Base-by-base conservation (phyloP, 2,888 invertebrate genomes). In the Apoda limacodes region DNA sequence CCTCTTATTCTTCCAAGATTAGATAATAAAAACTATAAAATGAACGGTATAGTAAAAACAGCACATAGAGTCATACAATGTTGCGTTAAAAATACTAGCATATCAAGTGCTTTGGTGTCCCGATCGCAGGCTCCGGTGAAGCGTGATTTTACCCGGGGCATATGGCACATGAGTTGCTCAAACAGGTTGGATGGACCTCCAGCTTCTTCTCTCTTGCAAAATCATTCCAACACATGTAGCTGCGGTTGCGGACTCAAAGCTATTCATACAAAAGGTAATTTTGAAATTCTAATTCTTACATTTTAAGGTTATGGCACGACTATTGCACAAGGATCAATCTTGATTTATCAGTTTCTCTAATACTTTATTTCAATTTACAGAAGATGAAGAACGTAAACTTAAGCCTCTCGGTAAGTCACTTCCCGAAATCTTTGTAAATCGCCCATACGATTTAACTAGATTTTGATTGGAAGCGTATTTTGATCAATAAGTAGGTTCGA, bases 111-210 rank as follows among this genome's bases (percentile, higher is more conserved):
- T 10, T 55, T 80, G 26, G 63, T 75, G 7, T 64, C 65, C 35
- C 66, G 75, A 12, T 58, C 66, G 4, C 67, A 71, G 25, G 59
- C 63, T 24, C 71, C 78, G 10, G 68, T 74, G 27, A 86, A 87
- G 62, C 83, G 85, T 50, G 88, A 88, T 63, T 83, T 87, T 42
- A 83, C 87, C 0, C 78, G 90, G 44, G 86, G 86, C 45, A 71
- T 90, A 52, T 90, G 89, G 89, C 87, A 88, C 83, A 85, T 89
- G 86, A 87, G 72, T 53, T 66, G 69, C 42, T 72, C 76, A 9
- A 71, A 68, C 32, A 62, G 69, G 32, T 39, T 75, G 35, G 69
- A 70, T 43, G 69, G 70, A 15, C 45, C 60, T 15, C 47, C 56
- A 1, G 47, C 65, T 10, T 59, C 75, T 9, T 54, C 63, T 13